phyloP scores from a whole-genome alignment of 2,113 vertebrate genomes.

The Ceyx melanurus region DNA sequence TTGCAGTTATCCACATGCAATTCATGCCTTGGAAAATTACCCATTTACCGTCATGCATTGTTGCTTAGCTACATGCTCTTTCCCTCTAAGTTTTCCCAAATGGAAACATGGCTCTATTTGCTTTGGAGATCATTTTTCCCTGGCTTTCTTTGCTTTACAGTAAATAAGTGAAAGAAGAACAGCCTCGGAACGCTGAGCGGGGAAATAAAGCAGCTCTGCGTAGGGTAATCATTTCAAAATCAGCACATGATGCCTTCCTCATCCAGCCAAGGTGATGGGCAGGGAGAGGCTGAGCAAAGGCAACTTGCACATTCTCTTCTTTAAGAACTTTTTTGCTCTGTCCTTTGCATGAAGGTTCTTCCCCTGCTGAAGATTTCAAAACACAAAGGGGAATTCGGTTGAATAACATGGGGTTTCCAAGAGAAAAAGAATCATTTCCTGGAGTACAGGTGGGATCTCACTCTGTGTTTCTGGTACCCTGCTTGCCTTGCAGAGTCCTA shows the following conservation, averaged over 20 bases:
- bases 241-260: background rate
- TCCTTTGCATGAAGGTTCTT: background rate
- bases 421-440: background rate
- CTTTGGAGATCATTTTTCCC: conserved; percentile 65
- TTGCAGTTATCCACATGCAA: conserved; percentile 60
- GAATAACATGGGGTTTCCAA: background rate
- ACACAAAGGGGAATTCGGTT: background rate
- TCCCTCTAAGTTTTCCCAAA: conserved; percentile 68
- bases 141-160: conserved; percentile 59
- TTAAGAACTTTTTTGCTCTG: background rate
- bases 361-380: background rate
- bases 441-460: background rate
- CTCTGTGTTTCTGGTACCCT: background rate
- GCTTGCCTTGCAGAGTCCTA: background rate
- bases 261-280: background rate
- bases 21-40: conserved; percentile 66
- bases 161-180: conserved; percentile 44
- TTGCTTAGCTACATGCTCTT: conserved; percentile 58
- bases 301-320: background rate
- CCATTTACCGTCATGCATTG: conserved; percentile 65
- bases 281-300: background rate
- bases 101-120: conserved; percentile 71
- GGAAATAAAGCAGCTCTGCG: background rate
- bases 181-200: background rate
- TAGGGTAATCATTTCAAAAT: background rate